A percentile compares a stretch with the other conserved stretches of the same genome.
Evolutionary conservation across 2,888 invertebrate species (phyloP).

Genomic region (Parnassius smintheus): DNA sequence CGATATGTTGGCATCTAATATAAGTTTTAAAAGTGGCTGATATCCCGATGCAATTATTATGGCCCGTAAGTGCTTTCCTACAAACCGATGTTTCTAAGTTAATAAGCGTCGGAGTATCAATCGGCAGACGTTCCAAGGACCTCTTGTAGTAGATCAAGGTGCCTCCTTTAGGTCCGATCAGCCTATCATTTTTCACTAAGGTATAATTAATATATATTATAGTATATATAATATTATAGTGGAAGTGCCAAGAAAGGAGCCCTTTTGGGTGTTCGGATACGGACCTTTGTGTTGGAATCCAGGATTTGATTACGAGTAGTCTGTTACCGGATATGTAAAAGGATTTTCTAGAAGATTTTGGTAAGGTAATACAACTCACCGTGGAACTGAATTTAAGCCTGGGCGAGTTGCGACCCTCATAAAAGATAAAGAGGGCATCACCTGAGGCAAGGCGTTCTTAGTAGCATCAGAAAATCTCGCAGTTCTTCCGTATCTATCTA

Average conservation of each 20-base stretch:
- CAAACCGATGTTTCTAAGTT: too few relatives aligned
- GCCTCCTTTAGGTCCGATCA: too few relatives aligned
- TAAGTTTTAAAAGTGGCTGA: too few relatives aligned
- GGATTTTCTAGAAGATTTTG: constrained; percentile 94
- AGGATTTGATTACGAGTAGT: constrained; percentile 91
- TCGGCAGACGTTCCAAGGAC: too few relatives aligned
- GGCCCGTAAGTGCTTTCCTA: too few relatives aligned
- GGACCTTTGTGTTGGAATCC: constrained; percentile 98
- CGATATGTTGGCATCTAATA: too few relatives aligned
- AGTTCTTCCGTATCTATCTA: constrained; percentile 89
- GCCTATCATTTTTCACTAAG: too few relatives aligned
- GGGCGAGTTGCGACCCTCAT: too few relatives aligned
- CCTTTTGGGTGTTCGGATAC: constrained; percentile 96
- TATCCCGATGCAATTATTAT: too few relatives aligned
- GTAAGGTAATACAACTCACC: constrained; percentile 93
- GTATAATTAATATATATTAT: too few relatives aligned
- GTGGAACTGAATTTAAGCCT: constrained; percentile 85
- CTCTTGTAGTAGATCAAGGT: too few relatives aligned
- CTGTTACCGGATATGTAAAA: constrained; percentile 89
- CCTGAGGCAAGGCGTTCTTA: constrained; percentile 93
- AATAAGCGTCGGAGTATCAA: too few relatives aligned
- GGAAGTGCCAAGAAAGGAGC: constrained; percentile 60
- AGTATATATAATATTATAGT: constrained; percentile 33
- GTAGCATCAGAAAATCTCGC: constrained; percentile 83
- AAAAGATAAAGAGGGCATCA: constrained; percentile 82